Percentiles rank a stretch among this genome's conserved stretches.
phyloP scores from a whole-genome alignment of 1,140 invertebrate genomes.

The Druon quercuslanigerum region DNA sequence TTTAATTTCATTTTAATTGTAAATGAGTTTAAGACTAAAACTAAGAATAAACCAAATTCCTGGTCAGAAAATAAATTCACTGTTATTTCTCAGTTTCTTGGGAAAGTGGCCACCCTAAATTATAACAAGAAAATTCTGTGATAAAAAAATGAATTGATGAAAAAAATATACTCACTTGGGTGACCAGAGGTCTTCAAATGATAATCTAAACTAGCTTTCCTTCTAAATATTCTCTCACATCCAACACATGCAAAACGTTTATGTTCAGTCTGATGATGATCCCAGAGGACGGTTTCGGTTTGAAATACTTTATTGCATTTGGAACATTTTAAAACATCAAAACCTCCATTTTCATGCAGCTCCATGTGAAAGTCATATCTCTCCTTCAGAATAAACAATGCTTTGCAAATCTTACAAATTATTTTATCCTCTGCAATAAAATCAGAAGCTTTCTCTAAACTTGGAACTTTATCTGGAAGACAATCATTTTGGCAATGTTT shows the following conservation, averaged over 20 bases:
- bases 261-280: slow-evolving; percentile 2
- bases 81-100: no score
- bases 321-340: background rate
- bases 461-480: background rate
- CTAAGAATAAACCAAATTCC: no score
- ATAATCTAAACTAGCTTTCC: background rate
- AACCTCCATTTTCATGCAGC: background rate
- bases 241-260: background rate
- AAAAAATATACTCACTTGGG: background rate
- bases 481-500: slow-evolving; percentile 2
- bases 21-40: no score
- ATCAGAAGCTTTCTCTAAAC: background rate
- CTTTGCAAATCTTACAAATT: background rate
- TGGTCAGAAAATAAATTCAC: no score
- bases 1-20: no score
- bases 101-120: no score
- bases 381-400: background rate
- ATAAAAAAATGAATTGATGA: no score
- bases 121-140: no score
- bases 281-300: slow-evolving; percentile 3
- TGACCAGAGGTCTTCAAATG: background rate
- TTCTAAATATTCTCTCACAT: background rate
- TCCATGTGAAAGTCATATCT: background rate
- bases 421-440: background rate
- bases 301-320: background rate